Percentiles rank a stretch among this genome's conserved stretches.
Conservation (phyloP, 2,113 vertebrate genomes). For the Theristicus caerulescens region DNA sequence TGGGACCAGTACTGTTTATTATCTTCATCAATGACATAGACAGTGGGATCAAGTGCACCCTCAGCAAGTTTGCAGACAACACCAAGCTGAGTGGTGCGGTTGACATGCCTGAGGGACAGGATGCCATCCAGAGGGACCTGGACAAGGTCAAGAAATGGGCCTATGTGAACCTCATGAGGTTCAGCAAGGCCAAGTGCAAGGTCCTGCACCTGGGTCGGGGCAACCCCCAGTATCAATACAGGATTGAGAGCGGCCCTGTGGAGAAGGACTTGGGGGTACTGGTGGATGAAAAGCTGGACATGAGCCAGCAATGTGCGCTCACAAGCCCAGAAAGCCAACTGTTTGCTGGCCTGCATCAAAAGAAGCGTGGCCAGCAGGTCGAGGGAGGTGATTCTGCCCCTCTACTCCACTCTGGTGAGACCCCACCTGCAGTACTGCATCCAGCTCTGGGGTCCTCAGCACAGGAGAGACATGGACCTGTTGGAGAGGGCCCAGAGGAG, state of each 20-base stretch:
- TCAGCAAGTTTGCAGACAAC: not conserved
- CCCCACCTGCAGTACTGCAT: not conserved
- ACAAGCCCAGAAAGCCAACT: not conserved
- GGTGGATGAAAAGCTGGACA: not conserved
- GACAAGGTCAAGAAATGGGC: not conserved
- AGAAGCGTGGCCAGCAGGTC: not conserved
- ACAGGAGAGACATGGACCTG: not conserved
- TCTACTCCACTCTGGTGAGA: not conserved
- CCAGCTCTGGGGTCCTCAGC: not conserved
- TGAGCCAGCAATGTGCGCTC: rapidly evolving
- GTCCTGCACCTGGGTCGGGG: not conserved
- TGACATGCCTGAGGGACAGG: not conserved
- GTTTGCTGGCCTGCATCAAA: not conserved
- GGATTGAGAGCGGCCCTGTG: not conserved
- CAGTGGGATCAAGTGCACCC: not conserved
- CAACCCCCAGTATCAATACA: not conserved
- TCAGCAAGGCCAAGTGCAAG: not conserved
- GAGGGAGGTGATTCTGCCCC: not conserved
- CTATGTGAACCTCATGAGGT: not conserved
- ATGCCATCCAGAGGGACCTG: too few species aligned
- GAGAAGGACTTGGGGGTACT: not conserved
- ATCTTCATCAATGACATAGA: not conserved
- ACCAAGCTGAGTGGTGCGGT: not conserved
- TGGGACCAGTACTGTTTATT: not conserved
- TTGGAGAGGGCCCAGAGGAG: not conserved